Evolutionary conservation across 2,888 invertebrate genomes (phyloP).

Genomic region (Lapara coniferarum): DNA sequence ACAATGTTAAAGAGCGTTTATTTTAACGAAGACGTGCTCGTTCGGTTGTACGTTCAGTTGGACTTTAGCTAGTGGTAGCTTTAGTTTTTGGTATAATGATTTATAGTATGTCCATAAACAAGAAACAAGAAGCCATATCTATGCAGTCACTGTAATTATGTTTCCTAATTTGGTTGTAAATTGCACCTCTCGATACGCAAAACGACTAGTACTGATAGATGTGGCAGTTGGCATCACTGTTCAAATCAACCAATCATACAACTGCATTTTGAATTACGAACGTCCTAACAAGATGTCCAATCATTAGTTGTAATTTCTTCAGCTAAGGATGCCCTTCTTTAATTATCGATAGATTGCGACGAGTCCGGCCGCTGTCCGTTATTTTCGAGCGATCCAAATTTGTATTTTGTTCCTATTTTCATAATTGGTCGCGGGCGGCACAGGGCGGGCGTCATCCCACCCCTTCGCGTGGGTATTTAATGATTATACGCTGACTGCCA

Average conservation of each 20-base stretch:
- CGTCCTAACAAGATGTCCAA: not conserved
- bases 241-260: not conserved
- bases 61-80: no score
- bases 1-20: constrained; percentile 75
- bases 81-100: no score
- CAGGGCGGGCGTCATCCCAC: constrained; percentile 70
- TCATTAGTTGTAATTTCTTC: constrained; percentile 5
- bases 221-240: no score
- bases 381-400: constrained; percentile 68
- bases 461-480: constrained; percentile 82
- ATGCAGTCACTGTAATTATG: no score
- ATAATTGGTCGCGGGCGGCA: constrained; percentile 76
- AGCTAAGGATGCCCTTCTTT: constrained; percentile 60
- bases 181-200: no score
- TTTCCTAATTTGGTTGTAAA: no score
- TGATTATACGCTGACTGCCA: constrained; percentile 83
- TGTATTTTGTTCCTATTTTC: constrained; percentile 83
- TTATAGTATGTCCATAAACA: no score
- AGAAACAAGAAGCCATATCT: no score
- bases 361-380: constrained; percentile 57
- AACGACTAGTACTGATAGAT: no score
- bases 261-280: constrained; percentile 24
- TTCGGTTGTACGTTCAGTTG: no score
- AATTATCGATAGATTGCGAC: constrained; percentile 63
- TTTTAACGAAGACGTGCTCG: constrained; percentile 65